phyloP scores from a whole-genome alignment of 2,797 vertebrate genomes.

The Intellagama lesueurii region DNA sequence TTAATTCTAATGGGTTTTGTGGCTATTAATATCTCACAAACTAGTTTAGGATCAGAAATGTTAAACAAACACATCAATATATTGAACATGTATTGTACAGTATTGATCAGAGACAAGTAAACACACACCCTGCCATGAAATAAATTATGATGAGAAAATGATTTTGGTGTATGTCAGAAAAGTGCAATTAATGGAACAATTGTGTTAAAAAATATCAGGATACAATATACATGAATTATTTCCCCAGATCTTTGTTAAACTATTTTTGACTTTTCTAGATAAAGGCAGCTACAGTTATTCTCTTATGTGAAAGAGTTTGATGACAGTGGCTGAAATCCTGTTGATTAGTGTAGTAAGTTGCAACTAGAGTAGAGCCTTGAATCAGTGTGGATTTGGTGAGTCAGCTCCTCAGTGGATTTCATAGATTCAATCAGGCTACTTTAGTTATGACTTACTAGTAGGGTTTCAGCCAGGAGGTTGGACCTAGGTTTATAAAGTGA shows the following conservation, averaged over 20 bases:
- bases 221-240: constrained; percentile 11
- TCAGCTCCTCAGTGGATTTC: no score
- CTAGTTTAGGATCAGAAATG: constrained; percentile 22
- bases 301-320: no score
- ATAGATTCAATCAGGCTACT: no score
- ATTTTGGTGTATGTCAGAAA: constrained; percentile 29
- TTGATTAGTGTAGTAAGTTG: no score
- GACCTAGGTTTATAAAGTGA: no score
- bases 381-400: no score
- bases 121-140: background rate
- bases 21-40: constrained; percentile 34
- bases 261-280: background rate
- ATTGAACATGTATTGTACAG: constrained; percentile 28
- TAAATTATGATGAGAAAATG: constrained; percentile 16
- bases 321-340: no score
- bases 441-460: no score
- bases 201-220: constrained; percentile 39
- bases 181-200: constrained; percentile 32
- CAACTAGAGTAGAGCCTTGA: no score
- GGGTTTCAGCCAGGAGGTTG: no score
- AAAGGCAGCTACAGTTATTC: no score
- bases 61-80: constrained; percentile 26
- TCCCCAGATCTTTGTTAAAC: background rate
- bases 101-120: constrained; percentile 18
- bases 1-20: constrained; percentile 16